Percentiles rank a stretch among this genome's conserved stretches.
Evolutionary conservation across 1,140 invertebrate genomes (phyloP).

Genomic region (Ruditapes philippinarum): DNA sequence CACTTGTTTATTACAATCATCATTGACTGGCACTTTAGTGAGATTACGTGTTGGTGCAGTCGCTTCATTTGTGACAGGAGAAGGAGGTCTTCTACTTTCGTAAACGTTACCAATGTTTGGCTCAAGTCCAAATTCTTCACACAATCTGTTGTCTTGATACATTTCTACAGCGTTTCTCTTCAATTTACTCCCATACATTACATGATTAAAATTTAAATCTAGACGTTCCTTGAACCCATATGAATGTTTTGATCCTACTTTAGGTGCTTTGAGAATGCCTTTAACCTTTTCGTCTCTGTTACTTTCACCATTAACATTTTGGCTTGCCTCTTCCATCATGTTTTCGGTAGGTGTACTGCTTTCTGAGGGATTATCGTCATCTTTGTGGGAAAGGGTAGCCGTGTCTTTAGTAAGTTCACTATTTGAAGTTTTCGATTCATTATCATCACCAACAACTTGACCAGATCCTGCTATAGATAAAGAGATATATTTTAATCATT

Average conservation of each 20-base stretch:
- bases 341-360: no score
- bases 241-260: not conserved
- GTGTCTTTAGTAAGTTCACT: no score
- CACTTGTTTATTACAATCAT: not conserved
- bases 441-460: no score
- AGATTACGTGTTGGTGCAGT: not conserved
- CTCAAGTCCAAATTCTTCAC: not conserved
- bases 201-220: not conserved
- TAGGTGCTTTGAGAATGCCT: constrained; percentile 6
- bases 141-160: constrained; percentile 46
- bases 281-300: no score
- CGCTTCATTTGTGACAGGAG: not conserved
- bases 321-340: no score
- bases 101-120: not conserved
- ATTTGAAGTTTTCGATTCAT: no score
- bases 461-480: no score
- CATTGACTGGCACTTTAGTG: not conserved
- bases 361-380: no score
- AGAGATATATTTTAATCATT: no score
- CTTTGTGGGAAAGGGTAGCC: no score
- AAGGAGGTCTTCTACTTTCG: not conserved
- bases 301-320: no score
- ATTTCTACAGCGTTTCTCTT: not conserved
- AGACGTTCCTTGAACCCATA: constrained; percentile 30
- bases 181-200: not conserved